phyloP scores from a whole-genome alignment of 2,113 vertebrate species.

The Nothocercus julius region DNA sequence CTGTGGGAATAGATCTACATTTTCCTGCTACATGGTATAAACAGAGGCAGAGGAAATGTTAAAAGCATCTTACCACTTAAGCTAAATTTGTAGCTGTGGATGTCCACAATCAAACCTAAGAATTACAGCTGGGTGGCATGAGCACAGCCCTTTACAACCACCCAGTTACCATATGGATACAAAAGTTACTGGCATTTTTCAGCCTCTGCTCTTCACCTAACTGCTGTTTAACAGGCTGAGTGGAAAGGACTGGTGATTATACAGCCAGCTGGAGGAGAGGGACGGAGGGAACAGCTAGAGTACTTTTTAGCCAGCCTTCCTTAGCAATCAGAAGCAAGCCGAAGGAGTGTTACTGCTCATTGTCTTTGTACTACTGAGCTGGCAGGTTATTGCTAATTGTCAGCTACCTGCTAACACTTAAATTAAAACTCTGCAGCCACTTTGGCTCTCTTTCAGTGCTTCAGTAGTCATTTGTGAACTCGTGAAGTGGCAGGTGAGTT shows the following conservation, averaged over 20 bases:
- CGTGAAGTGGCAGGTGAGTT: background rate
- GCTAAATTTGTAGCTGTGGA: background rate
- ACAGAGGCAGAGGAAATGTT: background rate
- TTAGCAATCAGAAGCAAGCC: constrained; percentile 18
- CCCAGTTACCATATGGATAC: background rate
- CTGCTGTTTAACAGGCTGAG: background rate
- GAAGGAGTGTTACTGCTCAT: background rate
- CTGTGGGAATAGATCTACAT: background rate
- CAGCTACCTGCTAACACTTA: background rate
- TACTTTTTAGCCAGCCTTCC: constrained; percentile 2
- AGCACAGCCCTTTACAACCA: background rate
- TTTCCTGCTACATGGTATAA: background rate
- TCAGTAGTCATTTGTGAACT: background rate
- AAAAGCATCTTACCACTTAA: background rate
- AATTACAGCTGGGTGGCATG: background rate
- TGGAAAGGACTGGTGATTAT: background rate
- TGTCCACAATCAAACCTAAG: constrained; percentile 8
- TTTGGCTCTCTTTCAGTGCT: background rate
- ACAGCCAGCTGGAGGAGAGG: background rate
- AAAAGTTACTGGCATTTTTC: constrained; percentile 38
- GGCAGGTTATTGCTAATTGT: constrained; percentile 6
- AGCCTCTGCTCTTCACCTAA: constrained; percentile 2
- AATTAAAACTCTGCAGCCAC: background rate
- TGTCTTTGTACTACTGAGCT: background rate
- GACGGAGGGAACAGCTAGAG: background rate